Evolutionary conservation across 2,113 vertebrate genomes (phyloP), one percentile per base, ranked within the genome.

Genomic region (Athene cunicularia): DNA sequence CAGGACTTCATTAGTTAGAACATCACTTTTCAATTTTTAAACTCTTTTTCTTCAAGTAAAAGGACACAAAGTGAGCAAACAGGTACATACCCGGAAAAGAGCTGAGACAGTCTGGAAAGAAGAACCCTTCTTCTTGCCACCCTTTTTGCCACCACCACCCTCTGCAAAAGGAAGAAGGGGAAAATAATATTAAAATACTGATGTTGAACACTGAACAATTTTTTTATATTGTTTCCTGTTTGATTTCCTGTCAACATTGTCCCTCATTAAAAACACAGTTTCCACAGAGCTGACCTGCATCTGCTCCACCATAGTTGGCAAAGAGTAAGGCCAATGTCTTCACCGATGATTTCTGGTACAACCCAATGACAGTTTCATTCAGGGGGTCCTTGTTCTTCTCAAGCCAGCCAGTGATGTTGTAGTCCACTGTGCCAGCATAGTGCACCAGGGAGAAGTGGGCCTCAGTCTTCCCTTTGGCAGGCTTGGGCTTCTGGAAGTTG

Each of bases 301-400:
- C 98, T 86, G 94, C 90, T 73, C 93, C 93, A 30, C 97, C 94
- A 17, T 98, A 98, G 9, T 92, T 95, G 14, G 98, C 98, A 49
- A 99, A 99, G 1, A 99, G 97, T 70, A 97, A 96, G 2, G 98
- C 97, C 73, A 99, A 63, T 5, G 98, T 98, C 86, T 98, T 99
- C 95, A 98, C 94, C 13, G 98, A 97, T 15, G 98, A 98, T 63
- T 98, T 98, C 96, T 98, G 98, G 76, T 98, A 98, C 18, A 98
- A 47, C 5, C 98, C 98, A 49, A 99, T 98, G 32, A 99, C 99
- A 0, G 98, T 99, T 43, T 99, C 99, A 1, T 99, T 99, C 95
- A 99, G 58, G 1, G 99, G 99, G 66, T 99, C 98, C 92, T 99
- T 99, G 88, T 99, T 99, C 94, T 99, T 99, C 55, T 99, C 98